Evolutionary conservation across 2,888 invertebrate species (phyloP).

Genomic region (Drosophila suboccidentalis): DNA sequence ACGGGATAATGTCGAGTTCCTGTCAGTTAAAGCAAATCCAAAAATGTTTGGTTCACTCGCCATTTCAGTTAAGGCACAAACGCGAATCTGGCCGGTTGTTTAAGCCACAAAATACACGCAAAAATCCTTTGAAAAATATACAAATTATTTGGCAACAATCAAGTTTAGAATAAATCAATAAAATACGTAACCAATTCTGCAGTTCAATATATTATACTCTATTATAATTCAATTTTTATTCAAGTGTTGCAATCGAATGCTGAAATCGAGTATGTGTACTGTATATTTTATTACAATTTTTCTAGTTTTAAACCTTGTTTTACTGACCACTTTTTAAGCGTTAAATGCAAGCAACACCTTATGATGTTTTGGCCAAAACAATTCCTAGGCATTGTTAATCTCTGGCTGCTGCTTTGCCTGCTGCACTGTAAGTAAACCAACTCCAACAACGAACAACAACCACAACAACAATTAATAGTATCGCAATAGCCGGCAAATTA

Average conservation of each 20-base stretch:
- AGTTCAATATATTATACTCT: not conserved
- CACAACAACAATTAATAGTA: too few species aligned
- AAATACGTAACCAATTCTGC: slow-evolving; percentile 28
- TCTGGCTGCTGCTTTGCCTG: slow-evolving; percentile 57
- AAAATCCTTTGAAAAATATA: slow-evolving; percentile 9
- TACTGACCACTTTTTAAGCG: not conserved
- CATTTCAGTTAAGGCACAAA: slow-evolving; percentile 66
- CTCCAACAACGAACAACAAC: not conserved
- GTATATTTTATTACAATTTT: not conserved
- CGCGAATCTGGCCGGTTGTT: slow-evolving; percentile 60
- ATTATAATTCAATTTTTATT: too few species aligned
- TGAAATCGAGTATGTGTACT: not conserved
- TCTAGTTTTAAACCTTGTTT: slow-evolving; percentile 3
- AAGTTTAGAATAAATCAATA: too few species aligned
- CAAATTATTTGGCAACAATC: slow-evolving; percentile 5
- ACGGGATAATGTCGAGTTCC: not conserved
- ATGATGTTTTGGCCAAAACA: slow-evolving; percentile 75
- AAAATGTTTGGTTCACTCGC: slow-evolving; percentile 48
- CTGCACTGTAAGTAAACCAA: slow-evolving; percentile 62
- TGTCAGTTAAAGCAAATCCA: not conserved
- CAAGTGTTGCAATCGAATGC: slow-evolving; percentile 24
- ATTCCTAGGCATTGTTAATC: slow-evolving; percentile 52
- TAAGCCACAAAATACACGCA: slow-evolving; percentile 7
- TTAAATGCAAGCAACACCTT: slow-evolving; percentile 53
- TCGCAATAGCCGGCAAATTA: too few species aligned